Evolutionary conservation across 2,888 invertebrate genomes (phyloP), one percentile per base, ranked within the genome.

Genomic region (Cistogaster globosa): DNA sequence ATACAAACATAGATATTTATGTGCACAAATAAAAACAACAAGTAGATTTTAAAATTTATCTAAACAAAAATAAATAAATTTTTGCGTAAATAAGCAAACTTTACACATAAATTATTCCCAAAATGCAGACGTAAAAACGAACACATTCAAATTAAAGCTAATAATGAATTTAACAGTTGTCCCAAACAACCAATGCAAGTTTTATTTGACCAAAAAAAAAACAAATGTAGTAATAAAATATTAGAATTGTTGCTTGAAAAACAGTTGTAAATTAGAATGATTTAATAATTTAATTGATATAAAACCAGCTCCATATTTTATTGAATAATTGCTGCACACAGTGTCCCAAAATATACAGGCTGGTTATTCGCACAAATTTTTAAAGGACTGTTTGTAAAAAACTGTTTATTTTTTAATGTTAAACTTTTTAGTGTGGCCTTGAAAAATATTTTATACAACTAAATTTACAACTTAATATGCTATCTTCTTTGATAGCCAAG

Each of bases 191-290:
- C 71, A 72, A 71, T 72, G 36, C 45, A 65, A 60, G 42, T 53
- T 72, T 83, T 53, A 83, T 83, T 67, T 53, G 45, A 65, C 32
- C 65, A 71, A 69, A 36, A 58, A 71, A 69, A 36, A 58, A 48
- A 55, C 38, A 22, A 55, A 20, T 20, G 22, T 8, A 22, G 38
- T 36, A 68, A 68, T 9, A 55, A 20, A 55, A 68, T 18, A 55
- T 68, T 38, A 38, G 38, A 65, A 26, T 6, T 26, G 6, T 32
- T 32, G 32, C 32, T 32, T 32, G 14, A 22, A 55, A 38, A 26
- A 53, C 32, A 75, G 5, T 11, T 42, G 26, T 12, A 60, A 60
- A 58, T 32, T 20, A 32, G 16, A 45, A 11, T 7, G 12, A 6
- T 53, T 38, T 38, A 4, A 38, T 6, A 38, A 38, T 38, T 26